Conservation (phyloP, 1,140 invertebrate species). For the Hestina assimilis region DNA sequence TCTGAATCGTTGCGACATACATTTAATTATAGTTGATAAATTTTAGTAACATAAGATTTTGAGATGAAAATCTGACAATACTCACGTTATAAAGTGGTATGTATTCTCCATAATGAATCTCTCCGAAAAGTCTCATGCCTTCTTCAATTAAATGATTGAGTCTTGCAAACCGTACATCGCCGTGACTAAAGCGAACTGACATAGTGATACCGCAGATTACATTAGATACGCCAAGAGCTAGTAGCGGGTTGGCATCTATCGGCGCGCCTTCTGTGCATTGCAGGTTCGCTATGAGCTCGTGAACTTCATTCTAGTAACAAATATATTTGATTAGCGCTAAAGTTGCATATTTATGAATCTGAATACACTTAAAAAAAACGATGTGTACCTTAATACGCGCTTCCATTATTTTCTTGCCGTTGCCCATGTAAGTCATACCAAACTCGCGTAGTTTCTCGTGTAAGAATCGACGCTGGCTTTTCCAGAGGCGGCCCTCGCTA, state of each 20-base stretch:
- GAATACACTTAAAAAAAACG: not conserved
- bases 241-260: conserved; percentile 83
- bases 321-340: conserved; percentile 31
- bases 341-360: not conserved
- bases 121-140: conserved; percentile 91
- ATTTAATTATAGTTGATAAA: too few relatives aligned
- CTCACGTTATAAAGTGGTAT: conserved; percentile 79
- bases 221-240: conserved; percentile 92
- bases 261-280: conserved; percentile 80
- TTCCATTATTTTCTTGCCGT: conserved; percentile 90
- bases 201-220: conserved; percentile 95
- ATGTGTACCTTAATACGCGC: conserved; percentile 86
- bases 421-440: conserved; percentile 91
- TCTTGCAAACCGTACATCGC: conserved; percentile 86
- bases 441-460: conserved; percentile 93
- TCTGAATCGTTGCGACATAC: too few relatives aligned
- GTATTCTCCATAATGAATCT: conserved; percentile 85
- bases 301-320: conserved; percentile 84
- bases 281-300: conserved; percentile 84
- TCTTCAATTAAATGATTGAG: conserved; percentile 92
- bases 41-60: too few relatives aligned
- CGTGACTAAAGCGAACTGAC: conserved; percentile 89
- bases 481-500: conserved; percentile 94
- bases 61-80: too few relatives aligned
- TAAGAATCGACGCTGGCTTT: conserved; percentile 93